phyloP scores from a whole-genome alignment of 2,888 invertebrate genomes.

The Pristionchus maxplancki region DNA sequence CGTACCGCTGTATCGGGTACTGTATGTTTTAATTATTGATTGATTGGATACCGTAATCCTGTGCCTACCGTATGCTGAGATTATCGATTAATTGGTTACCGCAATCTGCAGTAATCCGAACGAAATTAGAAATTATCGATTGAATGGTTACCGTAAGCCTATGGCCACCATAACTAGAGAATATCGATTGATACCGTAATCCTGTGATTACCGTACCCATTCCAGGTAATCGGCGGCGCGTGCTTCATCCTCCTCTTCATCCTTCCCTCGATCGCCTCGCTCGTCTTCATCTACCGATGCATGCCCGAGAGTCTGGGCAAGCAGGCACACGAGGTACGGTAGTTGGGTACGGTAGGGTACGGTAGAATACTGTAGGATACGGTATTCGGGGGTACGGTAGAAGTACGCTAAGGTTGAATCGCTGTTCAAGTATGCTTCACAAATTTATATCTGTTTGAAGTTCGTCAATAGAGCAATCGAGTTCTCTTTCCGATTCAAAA shows the following conservation, averaged over 20 bases:
- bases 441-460: neutral
- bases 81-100: neutral
- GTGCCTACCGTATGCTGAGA: neutral
- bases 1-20: constrained; percentile 67
- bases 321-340: constrained; percentile 61
- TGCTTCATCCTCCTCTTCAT: constrained; percentile 69
- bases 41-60: neutral
- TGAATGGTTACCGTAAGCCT: neutral
- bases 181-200: neutral
- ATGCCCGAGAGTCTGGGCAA: constrained; percentile 70
- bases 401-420: neutral
- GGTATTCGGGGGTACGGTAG: too few species aligned
- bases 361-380: neutral
- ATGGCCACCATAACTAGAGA: too few species aligned
- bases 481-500: neutral
- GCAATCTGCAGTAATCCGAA: too few species aligned
- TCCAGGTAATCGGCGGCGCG: constrained; percentile 68
- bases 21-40: constrained; percentile 21
- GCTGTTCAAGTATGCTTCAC: neutral
- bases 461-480: neutral
- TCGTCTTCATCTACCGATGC: constrained; percentile 67
- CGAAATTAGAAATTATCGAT: neutral
- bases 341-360: neutral
- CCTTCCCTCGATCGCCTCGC: constrained; percentile 66
- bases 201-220: neutral